These are phyloP conservation scores for Plecturocebus donacophilus DNA, from an alignment of 2,113 vertebrate species.

Conservation along the genomic window DNA sequence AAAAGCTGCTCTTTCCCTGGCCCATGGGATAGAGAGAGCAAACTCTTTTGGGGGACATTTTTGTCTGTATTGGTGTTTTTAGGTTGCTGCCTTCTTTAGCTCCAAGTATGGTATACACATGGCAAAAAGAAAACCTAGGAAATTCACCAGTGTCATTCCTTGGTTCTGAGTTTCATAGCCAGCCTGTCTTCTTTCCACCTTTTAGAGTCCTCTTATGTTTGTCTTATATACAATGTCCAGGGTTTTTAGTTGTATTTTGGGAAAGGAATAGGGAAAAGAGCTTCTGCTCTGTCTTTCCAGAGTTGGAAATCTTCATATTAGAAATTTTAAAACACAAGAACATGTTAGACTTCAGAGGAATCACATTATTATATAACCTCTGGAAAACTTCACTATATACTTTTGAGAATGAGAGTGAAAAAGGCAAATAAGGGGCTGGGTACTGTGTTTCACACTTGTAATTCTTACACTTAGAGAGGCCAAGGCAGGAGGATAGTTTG, in stretches of 20 bases:
- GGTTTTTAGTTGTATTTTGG: background rate
- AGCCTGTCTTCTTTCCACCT: background rate
- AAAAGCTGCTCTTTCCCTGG: background rate
- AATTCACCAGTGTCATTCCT: background rate
- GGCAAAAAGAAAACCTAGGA: background rate
- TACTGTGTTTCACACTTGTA: no score
- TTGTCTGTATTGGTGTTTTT: background rate
- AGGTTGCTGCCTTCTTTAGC: background rate
- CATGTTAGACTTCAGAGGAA: background rate
- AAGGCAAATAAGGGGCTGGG: background rate
- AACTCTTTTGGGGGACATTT: background rate
- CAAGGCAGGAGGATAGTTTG: no score
- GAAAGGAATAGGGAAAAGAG: background rate
- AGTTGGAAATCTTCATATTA: conserved; percentile 11
- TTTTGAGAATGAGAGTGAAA: conserved; percentile 14
- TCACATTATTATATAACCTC: background rate
- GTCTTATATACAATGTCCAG: background rate
- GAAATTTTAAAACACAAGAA: conserved; percentile 9
- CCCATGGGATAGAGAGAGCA: background rate
- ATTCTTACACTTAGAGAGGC: no score
- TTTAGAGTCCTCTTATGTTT: conserved; percentile 22
- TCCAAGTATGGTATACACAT: background rate
- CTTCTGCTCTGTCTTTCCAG: background rate
- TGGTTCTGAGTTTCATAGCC: background rate
- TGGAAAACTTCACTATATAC: background rate